Percentiles rank a stretch among this genome's conserved stretches.
These are phyloP conservation scores for Chondrosia reniformis DNA, from an alignment of 37 sponge, comb jelly and placozoan genomes.

Conservation along the genomic window DNA sequence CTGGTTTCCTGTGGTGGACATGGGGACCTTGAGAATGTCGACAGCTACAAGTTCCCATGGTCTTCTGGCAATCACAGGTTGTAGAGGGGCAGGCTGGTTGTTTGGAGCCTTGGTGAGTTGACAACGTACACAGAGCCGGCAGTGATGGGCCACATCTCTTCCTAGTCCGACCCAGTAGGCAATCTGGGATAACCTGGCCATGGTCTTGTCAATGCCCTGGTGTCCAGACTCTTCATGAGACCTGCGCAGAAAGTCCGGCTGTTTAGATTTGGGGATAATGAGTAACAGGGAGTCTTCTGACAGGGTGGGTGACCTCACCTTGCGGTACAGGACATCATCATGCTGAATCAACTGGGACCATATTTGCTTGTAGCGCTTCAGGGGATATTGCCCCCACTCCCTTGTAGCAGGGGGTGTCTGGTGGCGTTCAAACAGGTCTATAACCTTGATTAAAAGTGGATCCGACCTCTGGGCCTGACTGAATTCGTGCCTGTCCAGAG, in stretches of 20 bases:
- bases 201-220: background rate
- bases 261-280: background rate
- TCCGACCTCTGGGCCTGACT: background rate
- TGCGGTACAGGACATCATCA: slow-evolving; percentile 1
- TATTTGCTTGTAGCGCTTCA: background rate
- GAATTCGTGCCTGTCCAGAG: no score
- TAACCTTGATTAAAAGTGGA: background rate
- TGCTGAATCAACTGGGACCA: background rate
- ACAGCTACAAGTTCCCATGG: slow-evolving; percentile 27
- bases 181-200: background rate
- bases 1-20: background rate
- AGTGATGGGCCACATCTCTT: background rate
- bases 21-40: slow-evolving; percentile 3
- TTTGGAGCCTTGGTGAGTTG: background rate
- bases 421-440: background rate
- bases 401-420: background rate
- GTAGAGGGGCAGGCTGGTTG: background rate
- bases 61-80: background rate
- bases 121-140: background rate
- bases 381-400: background rate
- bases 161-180: slow-evolving; percentile 15
- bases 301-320: background rate
- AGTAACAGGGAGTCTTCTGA: background rate
- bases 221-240: background rate
- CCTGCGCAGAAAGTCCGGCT: background rate